These are phyloP conservation scores for Larimichthys polyactis DNA, from an alignment of 2,113 vertebrate species.

Conservation along the genomic window DNA sequence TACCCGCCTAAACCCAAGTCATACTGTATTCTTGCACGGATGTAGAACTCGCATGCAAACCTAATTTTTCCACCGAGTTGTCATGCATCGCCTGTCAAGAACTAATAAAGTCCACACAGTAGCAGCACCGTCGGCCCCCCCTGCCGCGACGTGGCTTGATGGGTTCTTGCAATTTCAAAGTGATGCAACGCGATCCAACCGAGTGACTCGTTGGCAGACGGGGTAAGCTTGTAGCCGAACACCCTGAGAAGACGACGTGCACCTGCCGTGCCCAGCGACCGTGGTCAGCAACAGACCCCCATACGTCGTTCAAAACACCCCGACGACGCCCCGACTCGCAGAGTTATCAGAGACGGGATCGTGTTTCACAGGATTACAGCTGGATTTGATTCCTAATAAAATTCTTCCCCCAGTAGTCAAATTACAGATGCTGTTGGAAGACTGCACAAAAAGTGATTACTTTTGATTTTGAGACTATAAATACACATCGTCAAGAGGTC, in stretches of 20 bases:
- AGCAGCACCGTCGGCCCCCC: background rate
- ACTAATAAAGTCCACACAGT: conserved; percentile 39
- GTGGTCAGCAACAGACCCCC: conserved; percentile 48
- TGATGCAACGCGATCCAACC: conserved; percentile 64
- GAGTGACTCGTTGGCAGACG: conserved; percentile 55
- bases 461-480: conserved; percentile 33
- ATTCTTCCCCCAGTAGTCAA: conserved; percentile 5
- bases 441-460: conserved; percentile 32
- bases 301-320: conserved; percentile 35
- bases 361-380: conserved; percentile 34
- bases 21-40: background rate
- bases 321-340: background rate
- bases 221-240: conserved; percentile 11
- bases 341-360: conserved; percentile 26
- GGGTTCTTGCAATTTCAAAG: conserved; percentile 60
- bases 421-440: conserved; percentile 26
- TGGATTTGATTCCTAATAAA: conserved; percentile 39
- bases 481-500: conserved; percentile 30
- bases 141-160: conserved; percentile 14
- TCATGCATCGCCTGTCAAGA: conserved; percentile 17
- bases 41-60: conserved; percentile 30
- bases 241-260: conserved; percentile 42
- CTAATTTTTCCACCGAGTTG: conserved; percentile 9
- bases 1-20: conserved; percentile 2
- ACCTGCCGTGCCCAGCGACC: conserved; percentile 71